These are phyloP conservation scores for Pogonomyrmex californicus DNA, from an alignment of 1,140 invertebrate species.

Conservation along the genomic window DNA sequence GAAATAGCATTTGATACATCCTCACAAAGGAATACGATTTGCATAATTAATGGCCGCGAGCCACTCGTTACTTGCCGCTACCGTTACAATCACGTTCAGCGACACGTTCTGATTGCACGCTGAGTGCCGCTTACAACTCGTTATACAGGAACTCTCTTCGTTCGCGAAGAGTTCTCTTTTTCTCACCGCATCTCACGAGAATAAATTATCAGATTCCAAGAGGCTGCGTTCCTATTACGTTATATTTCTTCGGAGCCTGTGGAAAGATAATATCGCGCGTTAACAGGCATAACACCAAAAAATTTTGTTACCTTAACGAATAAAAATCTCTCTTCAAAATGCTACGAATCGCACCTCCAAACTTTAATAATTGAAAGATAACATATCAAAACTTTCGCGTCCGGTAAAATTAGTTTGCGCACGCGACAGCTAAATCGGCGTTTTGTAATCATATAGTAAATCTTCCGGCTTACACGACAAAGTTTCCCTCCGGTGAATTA, in stretches of 20 bases:
- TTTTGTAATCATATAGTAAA: constrained; percentile 33
- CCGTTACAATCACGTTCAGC: constrained; percentile 37
- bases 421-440: background rate
- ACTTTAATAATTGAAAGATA: background rate
- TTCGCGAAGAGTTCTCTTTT: background rate
- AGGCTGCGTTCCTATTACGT: background rate
- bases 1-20: constrained; percentile 51
- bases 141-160: constrained; percentile 10
- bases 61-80: constrained; percentile 32
- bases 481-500: constrained; percentile 35
- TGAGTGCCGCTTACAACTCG: constrained; percentile 31
- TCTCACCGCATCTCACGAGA: background rate
- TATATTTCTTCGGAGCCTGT: background rate
- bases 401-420: background rate
- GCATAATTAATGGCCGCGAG: constrained; percentile 55
- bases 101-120: constrained; percentile 33
- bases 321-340: background rate
- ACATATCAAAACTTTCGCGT: background rate
- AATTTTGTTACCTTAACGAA: background rate
- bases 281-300: background rate
- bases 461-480: background rate
- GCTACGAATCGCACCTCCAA: background rate
- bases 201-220: constrained; percentile 39
- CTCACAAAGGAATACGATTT: constrained; percentile 63
- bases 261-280: background rate